Evolutionary conservation across 2,113 vertebrate species (phyloP).

Genomic region (Saccopteryx leptura): DNA sequence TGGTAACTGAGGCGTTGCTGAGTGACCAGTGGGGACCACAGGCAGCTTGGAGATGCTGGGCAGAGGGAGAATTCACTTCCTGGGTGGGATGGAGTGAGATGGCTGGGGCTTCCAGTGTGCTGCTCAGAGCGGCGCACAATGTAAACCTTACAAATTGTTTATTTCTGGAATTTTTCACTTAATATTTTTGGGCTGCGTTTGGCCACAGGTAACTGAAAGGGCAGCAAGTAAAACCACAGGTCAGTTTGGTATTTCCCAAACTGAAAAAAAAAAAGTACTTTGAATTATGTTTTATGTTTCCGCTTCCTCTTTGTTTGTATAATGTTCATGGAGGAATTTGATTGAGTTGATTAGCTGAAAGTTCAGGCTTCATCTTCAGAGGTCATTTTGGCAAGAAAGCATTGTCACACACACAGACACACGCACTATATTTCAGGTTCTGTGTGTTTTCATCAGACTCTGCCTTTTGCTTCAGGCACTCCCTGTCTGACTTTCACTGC

Average conservation of each 20-base stretch:
- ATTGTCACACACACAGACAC: accelerated
- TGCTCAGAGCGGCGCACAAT: background rate
- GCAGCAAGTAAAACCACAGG: background rate
- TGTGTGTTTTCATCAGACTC: background rate
- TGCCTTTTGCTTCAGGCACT: background rate
- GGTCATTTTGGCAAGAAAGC: background rate
- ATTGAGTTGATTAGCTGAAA: background rate
- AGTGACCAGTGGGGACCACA: no score
- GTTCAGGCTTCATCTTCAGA: background rate
- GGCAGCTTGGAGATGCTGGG: background rate
- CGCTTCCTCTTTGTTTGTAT: background rate
- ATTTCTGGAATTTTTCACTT: background rate
- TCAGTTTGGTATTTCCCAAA: background rate
- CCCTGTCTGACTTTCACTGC: background rate
- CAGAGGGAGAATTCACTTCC: background rate
- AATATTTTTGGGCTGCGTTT: background rate
- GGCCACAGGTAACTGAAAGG: background rate
- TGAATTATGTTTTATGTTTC: background rate
- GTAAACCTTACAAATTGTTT: background rate
- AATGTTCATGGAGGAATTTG: background rate
- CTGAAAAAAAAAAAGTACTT: background rate
- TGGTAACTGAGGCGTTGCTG: background rate
- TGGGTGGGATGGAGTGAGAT: background rate
- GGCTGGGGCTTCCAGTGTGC: background rate
- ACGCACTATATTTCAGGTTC: background rate